Conservation (phyloP, 2,888 invertebrate genomes). For the Ornithoptera priamus region DNA sequence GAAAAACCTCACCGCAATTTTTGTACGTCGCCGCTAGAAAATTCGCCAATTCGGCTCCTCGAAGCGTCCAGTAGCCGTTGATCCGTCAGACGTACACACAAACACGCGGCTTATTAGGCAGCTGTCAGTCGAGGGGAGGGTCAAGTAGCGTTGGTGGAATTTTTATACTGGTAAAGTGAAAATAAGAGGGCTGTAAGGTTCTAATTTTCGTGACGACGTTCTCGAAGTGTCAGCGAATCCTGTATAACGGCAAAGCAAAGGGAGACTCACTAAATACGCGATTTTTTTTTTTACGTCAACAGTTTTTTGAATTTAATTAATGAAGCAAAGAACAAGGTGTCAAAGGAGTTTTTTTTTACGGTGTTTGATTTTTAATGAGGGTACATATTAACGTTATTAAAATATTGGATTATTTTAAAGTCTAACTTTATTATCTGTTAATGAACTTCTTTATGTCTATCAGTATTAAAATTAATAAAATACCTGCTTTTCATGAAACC, state of each 20-base stretch:
- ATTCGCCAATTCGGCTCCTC: conserved; percentile 55
- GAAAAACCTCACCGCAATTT: conserved; percentile 61
- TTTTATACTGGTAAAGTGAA: conserved; percentile 61
- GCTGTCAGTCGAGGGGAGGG: conserved; percentile 37
- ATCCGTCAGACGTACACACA: conserved; percentile 36
- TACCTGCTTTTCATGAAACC: no score
- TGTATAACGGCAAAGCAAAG: conserved; percentile 34
- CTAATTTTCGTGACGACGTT: conserved; percentile 58
- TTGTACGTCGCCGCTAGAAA: conserved; percentile 56
- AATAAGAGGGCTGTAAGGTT: conserved; percentile 56
- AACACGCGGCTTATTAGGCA: conserved; percentile 36
- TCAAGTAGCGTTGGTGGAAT: conserved; percentile 44
- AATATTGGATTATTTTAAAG: no score
- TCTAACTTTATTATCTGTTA: no score
- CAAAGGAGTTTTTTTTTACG: neutral
- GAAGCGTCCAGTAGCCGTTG: conserved; percentile 47
- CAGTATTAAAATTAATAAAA: no score
- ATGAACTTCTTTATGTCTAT: no score
- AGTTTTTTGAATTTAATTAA: conserved; percentile 17
- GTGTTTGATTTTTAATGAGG: no score
- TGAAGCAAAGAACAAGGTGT: conserved; percentile 15
- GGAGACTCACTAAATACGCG: conserved; percentile 34
- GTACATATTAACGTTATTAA: no score
- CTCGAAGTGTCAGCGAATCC: conserved; percentile 51
- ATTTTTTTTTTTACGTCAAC: conserved; percentile 34